phyloP scores from a whole-genome alignment of 2,797 vertebrate species.

The Denticeps clupeoides region DNA sequence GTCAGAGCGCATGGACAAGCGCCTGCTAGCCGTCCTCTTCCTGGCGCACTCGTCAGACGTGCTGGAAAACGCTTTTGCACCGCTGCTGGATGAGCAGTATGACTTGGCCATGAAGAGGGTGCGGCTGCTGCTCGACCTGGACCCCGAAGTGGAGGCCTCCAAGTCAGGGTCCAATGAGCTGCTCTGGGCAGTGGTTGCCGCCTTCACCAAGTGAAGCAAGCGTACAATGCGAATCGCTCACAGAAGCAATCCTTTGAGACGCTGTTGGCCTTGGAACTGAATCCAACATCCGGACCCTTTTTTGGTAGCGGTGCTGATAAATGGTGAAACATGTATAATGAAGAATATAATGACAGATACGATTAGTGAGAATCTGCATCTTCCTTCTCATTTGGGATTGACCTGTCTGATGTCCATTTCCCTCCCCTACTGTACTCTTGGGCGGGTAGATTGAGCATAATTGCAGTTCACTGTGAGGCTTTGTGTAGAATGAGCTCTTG shows the following conservation, averaged over 20 bases:
- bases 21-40: constrained; percentile 82
- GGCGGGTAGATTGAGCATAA: constrained; percentile 16
- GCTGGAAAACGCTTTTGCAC: constrained; percentile 94
- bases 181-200: constrained; percentile 90
- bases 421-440: constrained; percentile 6
- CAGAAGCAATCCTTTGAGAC: constrained; percentile 9
- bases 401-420: constrained; percentile 39
- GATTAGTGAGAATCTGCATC: not conserved
- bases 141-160: constrained; percentile 82
- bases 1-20: constrained; percentile 93
- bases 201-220: constrained; percentile 82
- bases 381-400: constrained; percentile 5
- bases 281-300: too few species aligned
- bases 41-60: constrained; percentile 92
- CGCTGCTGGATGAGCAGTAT: constrained; percentile 90
- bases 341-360: too few species aligned
- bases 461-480: constrained; percentile 28
- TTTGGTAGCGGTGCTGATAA: too few species aligned
- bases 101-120: constrained; percentile 92
- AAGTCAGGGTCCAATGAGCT: constrained; percentile 87
- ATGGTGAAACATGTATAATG: too few species aligned
- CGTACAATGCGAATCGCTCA: not conserved
- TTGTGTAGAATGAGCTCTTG: constrained; percentile 23
- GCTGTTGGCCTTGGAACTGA: constrained; percentile 7
- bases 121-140: constrained; percentile 83